phyloP scores from a whole-genome alignment of 2,888 invertebrate genomes.

The Syritta pipiens region DNA sequence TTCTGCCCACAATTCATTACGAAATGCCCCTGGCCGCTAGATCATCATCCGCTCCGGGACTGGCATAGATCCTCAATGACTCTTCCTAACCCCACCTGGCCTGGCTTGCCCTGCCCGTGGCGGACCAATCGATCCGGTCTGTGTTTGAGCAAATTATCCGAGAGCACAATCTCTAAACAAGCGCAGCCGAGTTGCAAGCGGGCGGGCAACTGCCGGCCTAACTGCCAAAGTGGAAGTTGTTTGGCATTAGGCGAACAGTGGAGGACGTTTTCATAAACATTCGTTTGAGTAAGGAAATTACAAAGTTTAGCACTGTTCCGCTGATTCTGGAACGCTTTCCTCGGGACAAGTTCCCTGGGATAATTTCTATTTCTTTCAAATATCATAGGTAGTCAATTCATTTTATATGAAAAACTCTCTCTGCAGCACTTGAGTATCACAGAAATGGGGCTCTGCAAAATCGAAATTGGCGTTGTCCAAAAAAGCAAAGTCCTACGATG shows the following conservation, averaged over 20 bases:
- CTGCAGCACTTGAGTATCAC: too few species aligned
- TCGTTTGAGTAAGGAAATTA: too few species aligned
- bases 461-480: too few species aligned
- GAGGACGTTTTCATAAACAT: neutral
- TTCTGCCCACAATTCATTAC: conserved; percentile 47
- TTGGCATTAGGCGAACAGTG: conserved; percentile 1
- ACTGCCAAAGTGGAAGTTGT: neutral
- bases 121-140: neutral
- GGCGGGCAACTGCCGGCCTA: too few species aligned
- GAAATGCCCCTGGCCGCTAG: conserved; percentile 35
- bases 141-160: conserved; percentile 17
- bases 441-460: too few species aligned
- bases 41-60: conserved; percentile 15
- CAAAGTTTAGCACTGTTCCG: too few species aligned
- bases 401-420: neutral
- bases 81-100: too few species aligned
- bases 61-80: conserved; percentile 64
- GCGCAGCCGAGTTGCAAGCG: too few species aligned
- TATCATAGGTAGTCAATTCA: neutral
- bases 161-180: conserved; percentile 20
- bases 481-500: too few species aligned
- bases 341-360: too few species aligned
- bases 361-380: neutral
- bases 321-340: too few species aligned
- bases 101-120: conserved; percentile 51